A percentile compares a stretch with the other conserved stretches of the same genome.
Evolutionary conservation across 2,888 invertebrate species (phyloP).

Genomic region (Eupithecia subumbrata): DNA sequence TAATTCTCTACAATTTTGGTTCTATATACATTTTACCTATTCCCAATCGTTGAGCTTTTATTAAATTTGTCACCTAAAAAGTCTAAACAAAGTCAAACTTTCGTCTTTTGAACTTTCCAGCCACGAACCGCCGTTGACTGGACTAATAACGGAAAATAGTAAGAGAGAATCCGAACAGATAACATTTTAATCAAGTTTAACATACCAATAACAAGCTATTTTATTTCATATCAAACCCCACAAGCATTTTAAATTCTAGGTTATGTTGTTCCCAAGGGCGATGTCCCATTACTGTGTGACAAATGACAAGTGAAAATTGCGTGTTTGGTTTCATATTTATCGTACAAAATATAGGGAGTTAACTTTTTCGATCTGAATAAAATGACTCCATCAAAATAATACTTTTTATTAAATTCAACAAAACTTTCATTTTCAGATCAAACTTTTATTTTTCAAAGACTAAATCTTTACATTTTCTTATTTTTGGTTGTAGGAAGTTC

Average conservation of each 20-base stretch:
- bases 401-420: too few relatives aligned
- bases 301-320: neutral
- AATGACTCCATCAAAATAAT: neutral
- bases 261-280: neutral
- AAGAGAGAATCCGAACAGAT: too few relatives aligned
- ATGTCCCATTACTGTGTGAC: neutral
- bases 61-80: too few relatives aligned
- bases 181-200: too few relatives aligned
- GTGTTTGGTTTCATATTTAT: neutral
- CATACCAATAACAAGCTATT: neutral
- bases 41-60: too few relatives aligned
- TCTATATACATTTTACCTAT: too few relatives aligned
- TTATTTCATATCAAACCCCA: neutral
- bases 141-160: too few relatives aligned
- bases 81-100: too few relatives aligned
- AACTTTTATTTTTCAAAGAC: neutral
- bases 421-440: neutral
- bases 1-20: too few relatives aligned
- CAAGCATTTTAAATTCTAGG: neutral
- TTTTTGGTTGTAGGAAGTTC: too few relatives aligned
- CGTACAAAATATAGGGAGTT: neutral
- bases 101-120: too few relatives aligned
- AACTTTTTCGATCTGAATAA: neutral
- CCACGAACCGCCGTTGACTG: too few relatives aligned
- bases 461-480: neutral